Conservation (phyloP, 2,113 vertebrate genomes). For the Phylloscopus trochiloides region DNA sequence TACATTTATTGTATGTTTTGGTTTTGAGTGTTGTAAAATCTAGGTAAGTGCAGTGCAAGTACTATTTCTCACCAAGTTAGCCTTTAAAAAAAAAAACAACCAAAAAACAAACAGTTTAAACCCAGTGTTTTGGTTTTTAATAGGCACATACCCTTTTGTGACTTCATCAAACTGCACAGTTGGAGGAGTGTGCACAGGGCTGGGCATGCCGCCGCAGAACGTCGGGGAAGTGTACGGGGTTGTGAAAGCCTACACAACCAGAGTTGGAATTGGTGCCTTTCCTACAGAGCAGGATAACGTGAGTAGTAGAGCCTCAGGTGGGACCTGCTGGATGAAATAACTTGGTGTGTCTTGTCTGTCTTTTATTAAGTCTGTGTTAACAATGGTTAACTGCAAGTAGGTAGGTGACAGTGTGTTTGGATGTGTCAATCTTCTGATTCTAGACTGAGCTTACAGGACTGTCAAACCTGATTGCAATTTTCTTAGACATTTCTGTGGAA, state of each 20-base stretch:
- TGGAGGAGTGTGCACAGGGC: constrained; percentile 93
- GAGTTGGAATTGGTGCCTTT: constrained; percentile 96
- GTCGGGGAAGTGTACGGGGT: constrained; percentile 93
- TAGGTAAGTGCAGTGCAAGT: neutral
- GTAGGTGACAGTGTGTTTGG: neutral
- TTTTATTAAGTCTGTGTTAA: neutral
- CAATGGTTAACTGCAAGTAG: neutral
- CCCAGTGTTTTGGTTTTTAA: neutral
- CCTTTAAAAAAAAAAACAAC: neutral
- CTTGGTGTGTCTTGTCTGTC: neutral
- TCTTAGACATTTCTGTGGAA: neutral
- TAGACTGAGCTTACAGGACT: neutral
- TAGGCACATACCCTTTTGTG: constrained; percentile 96
- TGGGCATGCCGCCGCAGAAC: constrained; percentile 95
- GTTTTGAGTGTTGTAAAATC: neutral
- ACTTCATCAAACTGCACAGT: constrained; percentile 98
- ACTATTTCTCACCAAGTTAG: neutral
- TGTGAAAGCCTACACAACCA: constrained; percentile 93
- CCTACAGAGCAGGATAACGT: constrained; percentile 94
- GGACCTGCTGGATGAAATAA: neutral
- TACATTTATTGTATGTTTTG: neutral
- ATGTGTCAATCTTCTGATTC: neutral
- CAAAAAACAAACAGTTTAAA: neutral
- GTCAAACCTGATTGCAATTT: neutral
- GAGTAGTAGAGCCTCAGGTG: constrained; percentile 52